These are phyloP conservation scores for Aleadryas rufinucha DNA, from an alignment of 2,113 vertebrate species.

Conservation along the genomic window DNA sequence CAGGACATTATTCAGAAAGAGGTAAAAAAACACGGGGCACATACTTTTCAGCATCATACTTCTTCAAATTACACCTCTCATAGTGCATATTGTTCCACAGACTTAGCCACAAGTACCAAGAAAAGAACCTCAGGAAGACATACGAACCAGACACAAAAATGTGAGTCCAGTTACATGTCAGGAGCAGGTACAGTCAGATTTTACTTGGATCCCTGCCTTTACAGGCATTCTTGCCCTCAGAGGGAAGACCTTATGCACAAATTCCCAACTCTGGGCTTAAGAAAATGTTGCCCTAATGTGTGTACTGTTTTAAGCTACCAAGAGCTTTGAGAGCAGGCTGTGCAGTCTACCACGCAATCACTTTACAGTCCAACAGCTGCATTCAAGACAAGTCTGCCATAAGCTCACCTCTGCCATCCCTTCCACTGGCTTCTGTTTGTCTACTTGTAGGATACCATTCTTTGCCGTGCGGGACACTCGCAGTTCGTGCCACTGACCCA, in stretches of 20 bases:
- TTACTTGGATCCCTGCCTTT: background rate
- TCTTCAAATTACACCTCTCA: background rate
- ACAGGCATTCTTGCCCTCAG: background rate
- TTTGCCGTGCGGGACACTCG: slow-evolving; percentile 89
- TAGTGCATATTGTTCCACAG: fast-evolving
- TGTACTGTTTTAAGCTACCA: background rate
- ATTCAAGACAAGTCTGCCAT: background rate
- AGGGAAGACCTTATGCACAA: background rate
- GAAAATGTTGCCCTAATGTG: fast-evolving
- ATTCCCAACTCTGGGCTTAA: background rate
- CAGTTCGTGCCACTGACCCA: slow-evolving; percentile 89
- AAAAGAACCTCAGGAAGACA: background rate
- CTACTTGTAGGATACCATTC: slow-evolving; percentile 91
- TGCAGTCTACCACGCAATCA: background rate
- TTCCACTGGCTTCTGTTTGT: slow-evolving; percentile 84
- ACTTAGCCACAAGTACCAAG: background rate
- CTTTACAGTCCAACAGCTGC: background rate
- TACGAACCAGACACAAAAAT: background rate
- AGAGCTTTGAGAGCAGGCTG: background rate
- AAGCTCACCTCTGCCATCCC: slow-evolving; percentile 87
- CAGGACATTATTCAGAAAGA: background rate
- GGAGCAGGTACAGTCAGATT: background rate
- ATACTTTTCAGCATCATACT: background rate
- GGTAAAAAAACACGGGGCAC: background rate
- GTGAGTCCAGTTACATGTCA: background rate